Evolutionary conservation across 2,888 invertebrate genomes (phyloP), one percentile per base, ranked within the genome.

Genomic region (Platycheirus rosarum): DNA sequence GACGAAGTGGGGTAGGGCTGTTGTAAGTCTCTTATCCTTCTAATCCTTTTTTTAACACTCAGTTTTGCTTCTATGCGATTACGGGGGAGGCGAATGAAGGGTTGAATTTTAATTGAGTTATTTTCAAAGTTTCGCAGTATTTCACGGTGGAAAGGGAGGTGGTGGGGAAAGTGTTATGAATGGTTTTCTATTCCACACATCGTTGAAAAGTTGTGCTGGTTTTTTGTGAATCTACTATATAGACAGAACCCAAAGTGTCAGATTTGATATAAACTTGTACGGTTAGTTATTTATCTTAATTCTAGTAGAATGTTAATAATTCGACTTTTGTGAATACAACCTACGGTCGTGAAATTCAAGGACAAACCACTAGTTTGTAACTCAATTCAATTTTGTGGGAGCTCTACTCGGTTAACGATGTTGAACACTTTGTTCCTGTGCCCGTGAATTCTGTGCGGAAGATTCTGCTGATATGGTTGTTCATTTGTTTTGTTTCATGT

Each of bases 51-150:
- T 49, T 49, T 65, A 77, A 65, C 26, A 2, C 26, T 26, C 26
- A 26, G 6, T 26, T 26, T 6, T 49, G 40, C 63, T 70, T 77
- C 71, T 57, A 35, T 70, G 70, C 44, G 77, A 57, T n/a, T n/a
- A n/a, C n/a, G n/a, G n/a, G n/a, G n/a, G n/a, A n/a, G n/a, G 48
- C 16, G 18, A 35, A 32, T 42, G 35, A 48, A 55, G 63, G 77
- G 70, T 48, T 70, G 77, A 65, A 77, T 77, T 77, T 77, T 77
- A 77, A 77, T 77, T 77, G 77, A 77, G 77, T 77, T 77, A 77
- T 77, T 77, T 69, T 65, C 48, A 49, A 65, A 77, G 77, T 66
- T 77, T 65, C 55, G 42, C 65, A 18, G 48, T 26, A 32, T 35
- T 53, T 8, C 3, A 26, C 6, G 13, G 42, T 26, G 14, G 16